Evolutionary conservation across 30 jellyfish, hydroid and myxozoan species (phyloP), one percentile per base, ranked within the genome.

Genomic region (Cassiopea xamachana): DNA sequence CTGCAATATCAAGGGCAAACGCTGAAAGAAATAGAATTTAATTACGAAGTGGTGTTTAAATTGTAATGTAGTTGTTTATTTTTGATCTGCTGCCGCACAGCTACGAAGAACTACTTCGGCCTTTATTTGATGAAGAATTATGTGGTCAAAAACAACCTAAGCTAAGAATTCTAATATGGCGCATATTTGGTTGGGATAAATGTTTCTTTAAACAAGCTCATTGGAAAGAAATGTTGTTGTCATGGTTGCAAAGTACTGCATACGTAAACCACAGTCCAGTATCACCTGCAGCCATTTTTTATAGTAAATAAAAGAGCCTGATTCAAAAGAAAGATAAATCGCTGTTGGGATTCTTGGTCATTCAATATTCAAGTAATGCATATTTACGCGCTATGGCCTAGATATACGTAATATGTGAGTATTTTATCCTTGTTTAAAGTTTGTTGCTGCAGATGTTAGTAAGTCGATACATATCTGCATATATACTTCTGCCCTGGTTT

Each of bases 221-320:
- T 55, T 55, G 64, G 64, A 55, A 48, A 8, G 47, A 80, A 79
- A 80, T 55, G 76, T 71, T 12, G 51, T 71, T 71, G 80, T 69
- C 75, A 69, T 84, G 85, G 92, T 27, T 39, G 71, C 92, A 71
- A 73, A 49, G 80, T 59, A 61, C 80, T 68, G 46, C 89, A 80
- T 12, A 17, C 69, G 75, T 46, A 68, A 27, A 84, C 92, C 84
- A 79, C 92, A 72, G 73, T 43, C 71, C 92, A 84, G 43, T 68
- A 27, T 72, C 92, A 84, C 92, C 92, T 84, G 92, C 92, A 72
- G 84, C 60, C 85, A 60, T 84, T 84, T 84, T 84, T 67, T 68
- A 72, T 72, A 46, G 85, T 69, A 48, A 84, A 84, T 49, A 69
- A 73, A 84, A 62, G 83, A 69, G 48, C 79, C 59, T 51, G 48